Evolutionary conservation across 2,888 invertebrate species (phyloP).

Genomic region (Plagodis pulveraria): DNA sequence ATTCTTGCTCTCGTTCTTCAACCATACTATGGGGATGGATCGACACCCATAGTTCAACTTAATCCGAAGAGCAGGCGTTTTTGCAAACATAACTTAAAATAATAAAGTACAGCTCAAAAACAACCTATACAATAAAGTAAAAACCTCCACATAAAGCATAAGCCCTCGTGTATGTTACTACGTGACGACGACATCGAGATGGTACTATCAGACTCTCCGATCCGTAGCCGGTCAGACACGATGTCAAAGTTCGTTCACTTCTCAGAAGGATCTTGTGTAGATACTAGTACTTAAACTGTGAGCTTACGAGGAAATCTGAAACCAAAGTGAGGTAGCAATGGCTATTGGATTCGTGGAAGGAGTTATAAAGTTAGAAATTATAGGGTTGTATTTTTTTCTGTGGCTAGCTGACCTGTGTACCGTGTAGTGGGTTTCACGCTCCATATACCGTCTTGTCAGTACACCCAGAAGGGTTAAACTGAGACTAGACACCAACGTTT

Average conservation of each 20-base stretch:
- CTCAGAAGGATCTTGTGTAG: conserved; percentile 44
- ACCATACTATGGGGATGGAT: too few species aligned
- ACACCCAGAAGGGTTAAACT: too few species aligned
- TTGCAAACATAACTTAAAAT: too few species aligned
- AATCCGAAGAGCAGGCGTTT: too few species aligned
- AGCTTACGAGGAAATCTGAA: conserved; percentile 28
- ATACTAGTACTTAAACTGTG: not conserved
- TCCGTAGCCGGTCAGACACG: conserved; percentile 31
- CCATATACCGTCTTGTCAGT: too few species aligned
- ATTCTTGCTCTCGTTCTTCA: too few species aligned
- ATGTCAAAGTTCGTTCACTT: conserved; percentile 43
- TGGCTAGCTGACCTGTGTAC: too few species aligned
- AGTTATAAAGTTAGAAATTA: conserved; percentile 4
- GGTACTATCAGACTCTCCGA: conserved; percentile 40
- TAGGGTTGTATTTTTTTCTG: not conserved
- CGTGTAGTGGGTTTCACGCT: too few species aligned
- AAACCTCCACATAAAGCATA: not conserved
- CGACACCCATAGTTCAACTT: too few species aligned
- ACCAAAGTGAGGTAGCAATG: conserved; percentile 18
- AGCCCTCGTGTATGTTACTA: not conserved
- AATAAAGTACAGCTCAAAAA: not conserved
- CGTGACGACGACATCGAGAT: conserved; percentile 33
- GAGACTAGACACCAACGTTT: too few species aligned
- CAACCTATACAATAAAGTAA: not conserved
- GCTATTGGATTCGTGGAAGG: conserved; percentile 23